Conservation (phyloP, 1,140 invertebrate species). For the Papilio glaucus region DNA sequence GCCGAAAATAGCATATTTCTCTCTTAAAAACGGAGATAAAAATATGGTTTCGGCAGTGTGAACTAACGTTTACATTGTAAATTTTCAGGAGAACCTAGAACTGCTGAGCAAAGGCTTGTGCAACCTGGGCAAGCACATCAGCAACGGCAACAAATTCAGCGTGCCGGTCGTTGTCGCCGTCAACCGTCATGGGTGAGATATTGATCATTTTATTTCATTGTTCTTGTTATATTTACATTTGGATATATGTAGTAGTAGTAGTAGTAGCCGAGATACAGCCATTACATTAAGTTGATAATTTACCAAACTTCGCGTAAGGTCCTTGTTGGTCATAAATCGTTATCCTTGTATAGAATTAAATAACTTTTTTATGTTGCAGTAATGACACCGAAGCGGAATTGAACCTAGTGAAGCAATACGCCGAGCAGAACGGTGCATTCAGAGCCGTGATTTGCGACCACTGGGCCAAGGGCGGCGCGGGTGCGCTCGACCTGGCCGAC, state of each 20-base stretch:
- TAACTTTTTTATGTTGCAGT: conserved; percentile 81
- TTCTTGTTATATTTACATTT: no score
- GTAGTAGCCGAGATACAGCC: no score
- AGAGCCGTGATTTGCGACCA: conserved; percentile 94
- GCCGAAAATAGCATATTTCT: no score
- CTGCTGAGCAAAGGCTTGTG: conserved; percentile 94
- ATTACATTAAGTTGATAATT: no score
- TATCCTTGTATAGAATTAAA: no score
- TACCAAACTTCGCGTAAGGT: no score
- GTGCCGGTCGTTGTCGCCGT: conserved; percentile 98
- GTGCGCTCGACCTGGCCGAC: conserved; percentile 93
- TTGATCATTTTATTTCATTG: neutral
- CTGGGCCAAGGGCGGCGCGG: conserved; percentile 95
- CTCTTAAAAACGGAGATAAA: no score
- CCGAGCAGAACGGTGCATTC: conserved; percentile 91
- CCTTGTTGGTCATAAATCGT: no score
- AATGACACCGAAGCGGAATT: conserved; percentile 95
- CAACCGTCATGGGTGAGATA: conserved; percentile 92
- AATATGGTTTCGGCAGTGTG: no score
- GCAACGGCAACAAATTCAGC: conserved; percentile 95
- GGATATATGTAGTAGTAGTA: no score
- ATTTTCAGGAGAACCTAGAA: conserved; percentile 95
- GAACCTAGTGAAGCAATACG: conserved; percentile 89
- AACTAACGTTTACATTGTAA: no score
- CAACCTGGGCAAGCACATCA: conserved; percentile 97